Evolutionary conservation across 1,140 invertebrate species (phyloP).

Genomic region (Caenorhabditis latens): DNA sequence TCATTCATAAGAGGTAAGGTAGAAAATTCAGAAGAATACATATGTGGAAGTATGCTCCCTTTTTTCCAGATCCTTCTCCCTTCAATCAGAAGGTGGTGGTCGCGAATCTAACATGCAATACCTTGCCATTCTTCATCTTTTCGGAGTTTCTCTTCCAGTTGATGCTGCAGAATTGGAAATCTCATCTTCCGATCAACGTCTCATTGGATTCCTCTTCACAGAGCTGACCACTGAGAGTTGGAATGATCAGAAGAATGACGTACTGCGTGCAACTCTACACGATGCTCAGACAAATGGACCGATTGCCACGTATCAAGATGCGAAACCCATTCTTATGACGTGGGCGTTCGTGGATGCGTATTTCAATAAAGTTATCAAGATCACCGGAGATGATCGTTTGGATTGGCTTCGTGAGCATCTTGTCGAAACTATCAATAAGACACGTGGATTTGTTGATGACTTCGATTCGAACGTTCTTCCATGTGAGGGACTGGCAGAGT

Average conservation of each 20-base stretch:
- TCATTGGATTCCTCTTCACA: slow-evolving; percentile 59
- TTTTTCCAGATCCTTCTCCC: slow-evolving; percentile 86
- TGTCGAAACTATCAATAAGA: slow-evolving; percentile 56
- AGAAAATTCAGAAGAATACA: neutral
- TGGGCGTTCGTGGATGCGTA: slow-evolving; percentile 63
- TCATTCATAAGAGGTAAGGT: slow-evolving; percentile 86
- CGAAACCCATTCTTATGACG: slow-evolving; percentile 31
- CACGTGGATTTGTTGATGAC: slow-evolving; percentile 30
- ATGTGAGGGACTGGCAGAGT: slow-evolving; percentile 4
- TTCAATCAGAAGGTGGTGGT: slow-evolving; percentile 92
- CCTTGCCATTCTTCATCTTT: slow-evolving; percentile 60
- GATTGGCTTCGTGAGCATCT: slow-evolving; percentile 58
- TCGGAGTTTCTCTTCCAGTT: slow-evolving; percentile 53
- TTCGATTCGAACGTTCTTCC: slow-evolving; percentile 57
- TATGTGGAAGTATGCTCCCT: neutral
- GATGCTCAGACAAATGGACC: slow-evolving; percentile 15
- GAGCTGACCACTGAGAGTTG: slow-evolving; percentile 54
- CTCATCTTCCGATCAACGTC: neutral
- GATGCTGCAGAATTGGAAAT: slow-evolving; percentile 51
- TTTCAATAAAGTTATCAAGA: slow-evolving; percentile 63
- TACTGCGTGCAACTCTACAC: slow-evolving; percentile 42
- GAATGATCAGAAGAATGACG: slow-evolving; percentile 61
- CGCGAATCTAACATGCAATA: slow-evolving; percentile 93
- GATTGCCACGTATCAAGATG: neutral
- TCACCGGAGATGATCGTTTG: slow-evolving; percentile 52